A percentile compares a stretch with the other conserved stretches of the same genome.
Evolutionary conservation across 2,113 vertebrate species (phyloP).

Genomic region (Antennarius striatus): DNA sequence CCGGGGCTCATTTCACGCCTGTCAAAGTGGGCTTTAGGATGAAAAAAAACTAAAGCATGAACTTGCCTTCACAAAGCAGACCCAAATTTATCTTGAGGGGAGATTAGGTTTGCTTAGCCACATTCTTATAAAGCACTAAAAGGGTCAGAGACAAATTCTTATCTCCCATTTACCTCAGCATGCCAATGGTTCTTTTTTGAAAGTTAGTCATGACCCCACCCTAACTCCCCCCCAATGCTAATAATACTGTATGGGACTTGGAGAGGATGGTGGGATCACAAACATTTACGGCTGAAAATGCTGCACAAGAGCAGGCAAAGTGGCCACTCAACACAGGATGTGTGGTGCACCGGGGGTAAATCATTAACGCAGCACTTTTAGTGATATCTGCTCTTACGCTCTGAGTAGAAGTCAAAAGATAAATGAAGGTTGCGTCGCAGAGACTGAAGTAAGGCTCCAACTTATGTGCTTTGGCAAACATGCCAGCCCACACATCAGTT

Average conservation of each 20-base stretch:
- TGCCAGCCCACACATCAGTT: constrained; percentile 31
- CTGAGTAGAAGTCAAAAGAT: constrained; percentile 65
- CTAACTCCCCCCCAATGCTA: constrained; percentile 43
- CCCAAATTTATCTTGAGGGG: constrained; percentile 68
- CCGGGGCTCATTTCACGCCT: constrained; percentile 64
- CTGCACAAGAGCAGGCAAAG: constrained; percentile 68
- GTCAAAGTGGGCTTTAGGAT: constrained; percentile 64
- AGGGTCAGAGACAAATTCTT: constrained; percentile 65
- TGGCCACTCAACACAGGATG: constrained; percentile 68
- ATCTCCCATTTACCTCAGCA: constrained; percentile 70
- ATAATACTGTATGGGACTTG: constrained; percentile 67
- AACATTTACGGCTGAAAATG: constrained; percentile 72
- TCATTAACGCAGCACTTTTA: constrained; percentile 75
- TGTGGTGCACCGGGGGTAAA: constrained; percentile 63
- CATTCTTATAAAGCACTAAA: constrained; percentile 71
- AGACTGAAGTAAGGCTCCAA: constrained; percentile 45
- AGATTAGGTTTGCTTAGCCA: constrained; percentile 69
- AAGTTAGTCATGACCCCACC: constrained; percentile 55
- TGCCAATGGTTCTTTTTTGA: constrained; percentile 68
- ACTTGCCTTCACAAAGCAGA: constrained; percentile 61
- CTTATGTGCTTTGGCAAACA: constrained; percentile 65
- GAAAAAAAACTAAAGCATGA: constrained; percentile 49
- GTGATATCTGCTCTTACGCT: constrained; percentile 61
- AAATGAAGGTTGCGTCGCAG: constrained; percentile 68
- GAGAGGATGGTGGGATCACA: constrained; percentile 56